Base-by-base conservation (phyloP, 2,113 vertebrate genomes). In the Alexandromys fortis region DNA sequence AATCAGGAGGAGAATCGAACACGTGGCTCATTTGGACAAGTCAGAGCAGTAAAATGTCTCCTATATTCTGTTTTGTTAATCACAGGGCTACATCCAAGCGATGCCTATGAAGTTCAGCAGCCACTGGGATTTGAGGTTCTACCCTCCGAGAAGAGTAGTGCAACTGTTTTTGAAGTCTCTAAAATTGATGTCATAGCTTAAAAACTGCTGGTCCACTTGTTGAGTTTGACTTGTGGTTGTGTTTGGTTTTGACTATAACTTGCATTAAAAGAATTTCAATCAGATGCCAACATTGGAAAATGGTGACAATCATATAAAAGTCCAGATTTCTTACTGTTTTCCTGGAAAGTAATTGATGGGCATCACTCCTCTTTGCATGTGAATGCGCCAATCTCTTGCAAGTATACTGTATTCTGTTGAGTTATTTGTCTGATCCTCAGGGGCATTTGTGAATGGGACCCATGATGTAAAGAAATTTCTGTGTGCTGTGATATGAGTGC, bases 171-270 rank as follows among this genome's bases (percentile, higher is more conserved):
- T 21, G 75, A 96, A 90, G 68, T 89, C 77, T 90, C 47, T 38
- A 52, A 94, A 82, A 58, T 79, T 89, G 90, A 95, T 95, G 58
- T 72, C 21, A 42, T 49, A 92, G 72, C 42, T 96, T 91, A 5
- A 68, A 95, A 97, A 96, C 47, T 94, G 61, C 89, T 95, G 90
- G 67, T 75, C 79, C 77, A 81, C 1, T 17, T 55, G 91, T 42
- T 95, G 81, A 92, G 73, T 92, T 78, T 42, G 68, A 95, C 81
- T 89, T 2, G 0, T 94, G 55, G 52, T 21, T 95, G 6, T 92
- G 42, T 97, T 98, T 97, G 89, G 73, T 96, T 97, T 95, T 92
- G 95, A 95, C 30, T 21, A 16, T 33, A 83, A 83, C 21, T 75
- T 88, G 14, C 55, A 89, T 96, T 88, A 58, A 95, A 95, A 97